A percentile compares a stretch with the other conserved stretches of the same genome.
These are phyloP conservation scores for Tenthredo mesomela DNA, from an alignment of 2,888 invertebrate genomes.

Conservation along the genomic window DNA sequence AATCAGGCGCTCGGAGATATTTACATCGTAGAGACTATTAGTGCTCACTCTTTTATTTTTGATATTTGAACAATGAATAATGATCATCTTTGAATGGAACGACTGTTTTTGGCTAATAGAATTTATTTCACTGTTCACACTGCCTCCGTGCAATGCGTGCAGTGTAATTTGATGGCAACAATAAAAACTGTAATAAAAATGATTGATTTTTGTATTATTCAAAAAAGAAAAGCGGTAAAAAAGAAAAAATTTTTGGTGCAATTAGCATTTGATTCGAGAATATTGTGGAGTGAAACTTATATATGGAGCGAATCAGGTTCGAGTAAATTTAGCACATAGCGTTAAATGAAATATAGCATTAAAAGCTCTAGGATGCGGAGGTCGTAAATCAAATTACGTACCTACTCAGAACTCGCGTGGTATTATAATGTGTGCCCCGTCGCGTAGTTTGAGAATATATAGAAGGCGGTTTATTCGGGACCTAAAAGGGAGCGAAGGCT, in stretches of 20 bases:
- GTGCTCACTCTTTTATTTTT: not conserved
- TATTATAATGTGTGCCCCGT: constrained; percentile 34
- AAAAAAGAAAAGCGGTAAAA: not conserved
- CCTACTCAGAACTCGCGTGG: constrained; percentile 24
- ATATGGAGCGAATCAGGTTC: not conserved
- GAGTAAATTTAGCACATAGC: not conserved
- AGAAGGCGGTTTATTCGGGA: constrained; percentile 21
- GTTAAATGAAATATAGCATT: constrained; percentile 13
- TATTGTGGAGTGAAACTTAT: not conserved
- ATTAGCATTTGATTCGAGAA: not conserved
- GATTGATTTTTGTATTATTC: not conserved
- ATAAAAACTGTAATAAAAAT: not conserved
- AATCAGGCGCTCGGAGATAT: not conserved
- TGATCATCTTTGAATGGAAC: not conserved
- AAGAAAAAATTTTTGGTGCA: not conserved
- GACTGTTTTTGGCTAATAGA: not conserved
- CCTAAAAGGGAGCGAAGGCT: constrained; percentile 23
- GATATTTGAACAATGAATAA: not conserved
- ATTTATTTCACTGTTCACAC: not conserved
- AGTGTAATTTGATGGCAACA: too few relatives aligned
- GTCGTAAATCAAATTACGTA: constrained; percentile 34
- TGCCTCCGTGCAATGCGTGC: too few relatives aligned
- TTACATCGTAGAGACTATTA: not conserved
- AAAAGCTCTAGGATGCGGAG: constrained; percentile 10
- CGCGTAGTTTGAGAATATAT: constrained; percentile 29